Percentiles rank a stretch among this genome's conserved stretches.
phyloP scores from a whole-genome alignment of 2,797 vertebrate genomes.

The Lutjanus campechanus region DNA sequence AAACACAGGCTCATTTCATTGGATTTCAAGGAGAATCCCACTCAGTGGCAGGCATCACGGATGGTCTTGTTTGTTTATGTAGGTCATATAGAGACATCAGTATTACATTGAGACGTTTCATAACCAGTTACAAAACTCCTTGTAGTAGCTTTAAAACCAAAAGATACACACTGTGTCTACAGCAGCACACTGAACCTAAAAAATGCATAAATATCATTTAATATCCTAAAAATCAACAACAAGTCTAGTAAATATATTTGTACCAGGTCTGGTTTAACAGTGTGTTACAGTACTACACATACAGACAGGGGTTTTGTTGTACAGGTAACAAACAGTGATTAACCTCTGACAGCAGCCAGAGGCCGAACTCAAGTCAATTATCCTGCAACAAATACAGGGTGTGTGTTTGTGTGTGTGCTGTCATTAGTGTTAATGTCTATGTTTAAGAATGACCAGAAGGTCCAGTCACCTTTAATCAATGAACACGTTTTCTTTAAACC shows the following conservation, averaged over 20 bases:
- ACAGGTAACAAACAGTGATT: constrained; percentile 49
- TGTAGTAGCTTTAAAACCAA: no score
- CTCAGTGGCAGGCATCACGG: no score
- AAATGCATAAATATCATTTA: background rate
- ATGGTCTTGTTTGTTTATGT: no score
- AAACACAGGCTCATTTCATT: no score
- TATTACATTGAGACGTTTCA: no score
- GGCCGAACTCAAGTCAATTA: constrained; percentile 35
- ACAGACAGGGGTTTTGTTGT: background rate
- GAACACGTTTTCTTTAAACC: constrained; percentile 4
- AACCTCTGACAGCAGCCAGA: constrained; percentile 37
- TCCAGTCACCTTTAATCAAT: constrained; percentile 36
- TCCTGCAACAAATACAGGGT: constrained; percentile 57
- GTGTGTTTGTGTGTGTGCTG: constrained; percentile 43
- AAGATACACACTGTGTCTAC: background rate
- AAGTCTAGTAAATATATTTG: background rate
- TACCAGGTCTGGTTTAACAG: background rate
- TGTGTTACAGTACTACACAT: background rate
- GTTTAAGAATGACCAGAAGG: constrained; percentile 56
- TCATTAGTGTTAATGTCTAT: constrained; percentile 69
- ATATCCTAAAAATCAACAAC: background rate
- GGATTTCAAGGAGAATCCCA: no score
- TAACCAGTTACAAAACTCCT: no score
- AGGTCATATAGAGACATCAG: no score
- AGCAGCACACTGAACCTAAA: background rate